Evolutionary conservation across 2,797 vertebrate species (phyloP).

Genomic region (Echiichthys vipera): DNA sequence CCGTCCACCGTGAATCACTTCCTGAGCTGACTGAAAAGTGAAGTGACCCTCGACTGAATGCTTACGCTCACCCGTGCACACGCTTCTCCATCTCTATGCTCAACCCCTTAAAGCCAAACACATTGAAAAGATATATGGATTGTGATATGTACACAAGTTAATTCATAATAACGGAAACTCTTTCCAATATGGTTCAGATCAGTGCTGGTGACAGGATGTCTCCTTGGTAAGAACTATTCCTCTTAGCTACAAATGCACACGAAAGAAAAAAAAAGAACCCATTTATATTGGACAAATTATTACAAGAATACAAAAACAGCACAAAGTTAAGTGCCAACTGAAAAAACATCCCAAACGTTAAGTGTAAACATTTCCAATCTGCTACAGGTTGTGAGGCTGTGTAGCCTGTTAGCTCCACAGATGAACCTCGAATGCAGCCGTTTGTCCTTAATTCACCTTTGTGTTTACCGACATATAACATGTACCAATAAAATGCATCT

Average conservation of each 20-base stretch:
- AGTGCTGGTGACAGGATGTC: constrained; percentile 81
- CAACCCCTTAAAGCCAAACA: constrained; percentile 48
- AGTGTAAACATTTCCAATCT: constrained; percentile 83
- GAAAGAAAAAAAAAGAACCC: constrained; percentile 28
- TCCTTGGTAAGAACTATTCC: constrained; percentile 54
- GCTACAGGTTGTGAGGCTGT: constrained; percentile 74
- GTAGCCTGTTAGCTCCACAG: constrained; percentile 3
- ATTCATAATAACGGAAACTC: constrained; percentile 38
- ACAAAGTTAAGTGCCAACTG: constrained; percentile 60
- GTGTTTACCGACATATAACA: constrained; percentile 28
- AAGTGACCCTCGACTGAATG: constrained; percentile 19
- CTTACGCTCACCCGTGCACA: constrained; percentile 32
- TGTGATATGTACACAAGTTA: constrained; percentile 73
- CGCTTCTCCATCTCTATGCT: constrained; percentile 7
- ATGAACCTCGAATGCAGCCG: constrained; percentile 30
- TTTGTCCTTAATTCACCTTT: constrained; percentile 34
- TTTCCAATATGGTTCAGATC: constrained; percentile 42
- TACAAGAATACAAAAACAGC: constrained; percentile 76
- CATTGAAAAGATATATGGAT: constrained; percentile 59
- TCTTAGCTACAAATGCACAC: constrained; percentile 70
- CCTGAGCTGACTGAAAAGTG: constrained; percentile 48
- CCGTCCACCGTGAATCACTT: constrained; percentile 14
- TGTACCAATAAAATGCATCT: constrained; percentile 2
- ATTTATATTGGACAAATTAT: constrained; percentile 52
- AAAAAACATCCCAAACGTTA: constrained; percentile 65